phyloP scores from a whole-genome alignment of 2,113 vertebrate species.

The Lepus europaeus region DNA sequence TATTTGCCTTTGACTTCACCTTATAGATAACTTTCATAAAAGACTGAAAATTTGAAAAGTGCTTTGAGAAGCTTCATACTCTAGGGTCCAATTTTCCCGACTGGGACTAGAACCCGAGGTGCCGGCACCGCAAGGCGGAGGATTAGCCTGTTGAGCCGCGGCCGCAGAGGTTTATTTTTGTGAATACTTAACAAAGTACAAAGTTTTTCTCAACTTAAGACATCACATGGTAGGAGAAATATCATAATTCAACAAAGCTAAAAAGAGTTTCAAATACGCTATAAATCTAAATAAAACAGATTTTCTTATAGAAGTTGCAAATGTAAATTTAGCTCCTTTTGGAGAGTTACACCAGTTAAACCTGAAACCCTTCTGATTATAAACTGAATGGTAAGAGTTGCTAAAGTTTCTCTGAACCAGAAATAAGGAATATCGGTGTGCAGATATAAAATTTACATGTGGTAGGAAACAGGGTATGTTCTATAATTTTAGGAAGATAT shows the following conservation, averaged over 20 bases:
- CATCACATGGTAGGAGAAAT: not conserved
- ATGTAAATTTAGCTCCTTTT: not conserved
- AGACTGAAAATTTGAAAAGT: not conserved
- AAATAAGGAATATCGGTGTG: not conserved
- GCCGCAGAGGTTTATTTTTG: not conserved
- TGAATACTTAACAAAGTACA: slow-evolving; percentile 9
- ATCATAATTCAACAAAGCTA: not conserved
- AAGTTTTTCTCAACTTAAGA: not conserved
- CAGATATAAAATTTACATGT: not conserved
- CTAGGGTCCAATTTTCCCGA: slow-evolving; percentile 35
- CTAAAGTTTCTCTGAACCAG: not conserved
- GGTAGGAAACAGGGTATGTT: not conserved
- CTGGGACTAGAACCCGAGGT: no score
- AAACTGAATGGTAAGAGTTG: not conserved
- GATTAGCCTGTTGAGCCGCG: no score
- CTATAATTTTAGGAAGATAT: not conserved
- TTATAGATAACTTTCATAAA: not conserved
- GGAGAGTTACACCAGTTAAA: not conserved
- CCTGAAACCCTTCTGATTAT: not conserved
- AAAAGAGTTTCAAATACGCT: not conserved
- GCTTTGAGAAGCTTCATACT: not conserved
- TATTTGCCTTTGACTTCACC: not conserved
- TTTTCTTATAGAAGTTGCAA: not conserved
- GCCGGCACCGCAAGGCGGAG: no score
- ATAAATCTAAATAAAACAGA: not conserved